phyloP scores from a whole-genome alignment of 2,888 invertebrate species.

The Diarsia dahlii region DNA sequence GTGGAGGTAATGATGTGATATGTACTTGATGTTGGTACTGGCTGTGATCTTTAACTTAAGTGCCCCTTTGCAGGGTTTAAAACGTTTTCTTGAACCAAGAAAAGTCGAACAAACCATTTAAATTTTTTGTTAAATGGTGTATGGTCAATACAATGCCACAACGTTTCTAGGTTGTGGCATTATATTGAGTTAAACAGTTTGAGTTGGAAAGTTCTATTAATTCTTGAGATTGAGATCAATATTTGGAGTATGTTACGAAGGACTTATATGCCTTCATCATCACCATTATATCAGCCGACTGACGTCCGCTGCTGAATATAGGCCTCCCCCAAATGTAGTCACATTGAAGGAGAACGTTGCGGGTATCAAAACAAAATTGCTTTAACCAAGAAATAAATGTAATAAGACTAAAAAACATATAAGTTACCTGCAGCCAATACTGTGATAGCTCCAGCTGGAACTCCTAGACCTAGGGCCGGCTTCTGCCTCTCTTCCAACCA shows the following conservation, averaged over 20 bases:
- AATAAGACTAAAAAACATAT: not conserved
- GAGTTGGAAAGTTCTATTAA: not conserved
- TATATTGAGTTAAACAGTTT: too few species aligned
- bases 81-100: not conserved
- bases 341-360: too few species aligned
- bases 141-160: too few species aligned
- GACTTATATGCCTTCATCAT: too few species aligned
- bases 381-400: too few species aligned
- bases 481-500: constrained; percentile 90
- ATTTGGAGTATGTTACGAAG: not conserved
- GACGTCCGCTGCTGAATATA: too few species aligned
- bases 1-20: constrained; percentile 28
- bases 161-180: too few species aligned
- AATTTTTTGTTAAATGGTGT: too few species aligned
- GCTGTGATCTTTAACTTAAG: not conserved
- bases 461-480: constrained; percentile 89
- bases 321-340: too few species aligned
- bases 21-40: constrained; percentile 21
- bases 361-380: too few species aligned
- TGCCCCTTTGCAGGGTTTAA: not conserved
- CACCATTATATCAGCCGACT: too few species aligned
- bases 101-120: not conserved
- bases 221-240: not conserved
- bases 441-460: constrained; percentile 90
- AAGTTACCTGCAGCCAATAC: constrained; percentile 88